Conservation (phyloP, 1,140 invertebrate species). For the Pseudomyrmex pallidus region DNA sequence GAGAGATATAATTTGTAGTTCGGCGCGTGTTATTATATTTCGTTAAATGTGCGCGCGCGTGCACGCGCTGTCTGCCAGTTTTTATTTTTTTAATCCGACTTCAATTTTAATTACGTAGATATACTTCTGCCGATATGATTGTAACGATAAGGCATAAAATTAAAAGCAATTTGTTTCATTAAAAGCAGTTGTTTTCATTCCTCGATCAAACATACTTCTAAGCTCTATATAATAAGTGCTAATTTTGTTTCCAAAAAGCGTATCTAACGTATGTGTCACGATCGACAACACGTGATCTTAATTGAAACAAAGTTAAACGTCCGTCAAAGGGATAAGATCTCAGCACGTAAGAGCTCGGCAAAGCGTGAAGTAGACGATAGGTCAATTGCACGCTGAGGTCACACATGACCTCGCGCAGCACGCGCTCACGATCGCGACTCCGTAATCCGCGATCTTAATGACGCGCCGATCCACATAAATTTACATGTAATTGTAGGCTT, state of each 20-base stretch:
- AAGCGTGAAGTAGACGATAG: conserved; percentile 29
- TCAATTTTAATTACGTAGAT: no score
- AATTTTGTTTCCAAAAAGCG: background rate
- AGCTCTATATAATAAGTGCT: background rate
- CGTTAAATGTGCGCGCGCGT: conserved; percentile 3
- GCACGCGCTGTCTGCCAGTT: background rate
- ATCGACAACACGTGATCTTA: conserved; percentile 1
- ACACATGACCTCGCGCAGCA: conserved; percentile 45
- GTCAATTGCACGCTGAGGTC: conserved; percentile 31
- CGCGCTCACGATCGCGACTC: conserved; percentile 41
- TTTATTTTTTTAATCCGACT: conserved; percentile 8
- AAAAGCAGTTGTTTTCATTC: background rate
- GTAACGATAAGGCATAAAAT: background rate
- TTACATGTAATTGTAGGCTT: conserved; percentile 82
- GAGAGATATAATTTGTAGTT: conserved; percentile 39
- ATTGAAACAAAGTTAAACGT: conserved; percentile 28
- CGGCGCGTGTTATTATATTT: conserved; percentile 13
- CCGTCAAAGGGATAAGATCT: background rate
- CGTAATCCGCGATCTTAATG: conserved; percentile 82
- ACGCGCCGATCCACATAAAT: conserved; percentile 82
- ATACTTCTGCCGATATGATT: background rate
- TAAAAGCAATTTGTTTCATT: no score
- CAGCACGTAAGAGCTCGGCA: conserved; percentile 3
- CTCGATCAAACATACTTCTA: background rate
- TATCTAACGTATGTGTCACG: background rate